Base-by-base conservation (phyloP, 2,888 invertebrate species). In the Alentia gelatinosa region DNA sequence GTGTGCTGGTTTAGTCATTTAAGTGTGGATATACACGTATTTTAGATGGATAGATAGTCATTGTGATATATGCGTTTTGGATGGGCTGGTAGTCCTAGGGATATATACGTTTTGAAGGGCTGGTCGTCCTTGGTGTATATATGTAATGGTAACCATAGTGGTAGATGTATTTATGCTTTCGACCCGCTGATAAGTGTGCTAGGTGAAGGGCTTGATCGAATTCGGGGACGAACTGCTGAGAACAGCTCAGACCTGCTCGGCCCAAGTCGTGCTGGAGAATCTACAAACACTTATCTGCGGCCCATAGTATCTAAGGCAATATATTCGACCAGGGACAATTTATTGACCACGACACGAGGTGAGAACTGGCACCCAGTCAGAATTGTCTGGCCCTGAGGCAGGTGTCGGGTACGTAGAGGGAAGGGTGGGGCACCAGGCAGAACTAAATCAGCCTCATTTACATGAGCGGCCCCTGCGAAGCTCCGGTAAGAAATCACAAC, bases 251-350 rank as follows among this genome's bases (percentile, higher is more conserved):
- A 19, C 1, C 56, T 5, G 56, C 56, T 56, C 56, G n/a, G 23
- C 19, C n/a, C n/a, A n/a, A n/a, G n/a, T n/a, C n/a, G n/a, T n/a
- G n/a, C n/a, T n/a, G n/a, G n/a, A n/a, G n/a, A n/a, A n/a, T n/a
- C n/a, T n/a, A n/a, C n/a, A n/a, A n/a, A n/a, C n/a, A n/a, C n/a
- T n/a, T n/a, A n/a, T n/a, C n/a, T n/a, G n/a, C n/a, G n/a, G n/a
- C n/a, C n/a, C n/a, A n/a, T n/a, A n/a, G n/a, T n/a, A 56, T 56
- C 56, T 56, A n/a, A 56, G 56, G 56, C 56, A 56, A 56, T 56
- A n/a, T 56, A 56, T 56, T 56, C 19, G 5, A 19, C 9, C 56
- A 12, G 56, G 56, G 3, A 3, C 5, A 56, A 56, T 56, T n/a
- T 56, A 56, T 56, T 56, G 56, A 56, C 56, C 56, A 12, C 3